Percentiles rank a stretch among this genome's conserved stretches.
These are phyloP conservation scores for Plecotus auritus DNA, from an alignment of 2,113 vertebrate genomes.

Conservation along the genomic window DNA sequence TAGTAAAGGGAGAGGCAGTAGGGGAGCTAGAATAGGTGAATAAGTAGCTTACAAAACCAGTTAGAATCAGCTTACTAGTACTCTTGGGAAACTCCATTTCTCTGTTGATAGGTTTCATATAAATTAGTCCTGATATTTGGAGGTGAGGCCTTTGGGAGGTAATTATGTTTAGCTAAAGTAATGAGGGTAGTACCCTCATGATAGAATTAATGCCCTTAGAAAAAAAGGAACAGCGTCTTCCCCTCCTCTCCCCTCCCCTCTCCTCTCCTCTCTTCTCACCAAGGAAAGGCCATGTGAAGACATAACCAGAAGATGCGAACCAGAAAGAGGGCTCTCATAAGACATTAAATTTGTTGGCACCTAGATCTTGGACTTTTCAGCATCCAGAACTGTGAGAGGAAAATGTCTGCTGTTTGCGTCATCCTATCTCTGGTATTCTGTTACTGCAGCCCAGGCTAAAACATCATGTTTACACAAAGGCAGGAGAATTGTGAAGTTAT, in stretches of 20 bases:
- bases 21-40: neutral
- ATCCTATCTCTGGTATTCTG: neutral
- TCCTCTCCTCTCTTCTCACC: neutral
- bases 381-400: neutral
- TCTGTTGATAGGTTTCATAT: neutral
- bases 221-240: neutral
- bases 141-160: neutral
- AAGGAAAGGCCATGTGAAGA: neutral
- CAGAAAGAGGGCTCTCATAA: neutral
- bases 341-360: neutral
- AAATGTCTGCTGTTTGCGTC: neutral
- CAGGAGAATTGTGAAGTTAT: neutral
- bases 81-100: neutral
- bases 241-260: neutral
- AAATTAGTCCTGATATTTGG: neutral
- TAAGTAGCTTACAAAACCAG: neutral
- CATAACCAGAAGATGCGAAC: neutral
- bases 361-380: neutral
- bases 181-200: neutral
- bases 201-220: neutral
- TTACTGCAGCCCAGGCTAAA: neutral
- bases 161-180: neutral
- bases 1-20: neutral
- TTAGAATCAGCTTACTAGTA: neutral
- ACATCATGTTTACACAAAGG: neutral